phyloP scores from a whole-genome alignment of 2,113 vertebrate species.

The Anguilla rostrata region DNA sequence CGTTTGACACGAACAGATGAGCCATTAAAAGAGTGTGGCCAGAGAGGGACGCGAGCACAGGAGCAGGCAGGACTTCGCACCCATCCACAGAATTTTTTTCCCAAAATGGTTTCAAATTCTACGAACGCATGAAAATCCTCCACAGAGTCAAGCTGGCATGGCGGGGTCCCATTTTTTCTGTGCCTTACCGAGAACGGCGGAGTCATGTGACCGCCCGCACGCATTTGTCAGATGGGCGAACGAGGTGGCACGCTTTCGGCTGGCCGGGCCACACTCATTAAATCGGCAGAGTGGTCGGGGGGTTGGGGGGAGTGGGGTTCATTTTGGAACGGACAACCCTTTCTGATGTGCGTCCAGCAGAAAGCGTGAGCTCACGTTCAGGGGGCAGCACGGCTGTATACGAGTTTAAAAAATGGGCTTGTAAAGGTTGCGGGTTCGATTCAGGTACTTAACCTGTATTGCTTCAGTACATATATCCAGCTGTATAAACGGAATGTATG shows the following conservation, averaged over 20 bases:
- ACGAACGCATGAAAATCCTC: constrained; percentile 46
- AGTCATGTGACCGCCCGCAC: constrained; percentile 50
- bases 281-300: constrained; percentile 56
- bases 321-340: constrained; percentile 12
- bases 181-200: constrained; percentile 30
- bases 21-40: constrained; percentile 72
- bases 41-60: constrained; percentile 52
- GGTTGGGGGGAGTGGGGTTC: constrained; percentile 52
- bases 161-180: constrained; percentile 9
- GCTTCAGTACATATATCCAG: too few relatives aligned
- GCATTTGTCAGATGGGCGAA: constrained; percentile 44
- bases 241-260: constrained; percentile 14
- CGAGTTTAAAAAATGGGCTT: too few relatives aligned
- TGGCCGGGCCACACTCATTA: constrained; percentile 64
- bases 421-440: too few relatives aligned
- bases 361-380: constrained; percentile 21
- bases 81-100: constrained; percentile 41
- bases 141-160: constrained; percentile 32
- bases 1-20: constrained; percentile 76
- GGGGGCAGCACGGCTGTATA: too few relatives aligned
- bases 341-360: constrained; percentile 72
- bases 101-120: constrained; percentile 47
- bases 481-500: too few relatives aligned
- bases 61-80: constrained; percentile 50
- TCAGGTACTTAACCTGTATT: too few relatives aligned